Base-by-base conservation (phyloP, 2,888 invertebrate genomes). In the Heliothis peltigera region DNA sequence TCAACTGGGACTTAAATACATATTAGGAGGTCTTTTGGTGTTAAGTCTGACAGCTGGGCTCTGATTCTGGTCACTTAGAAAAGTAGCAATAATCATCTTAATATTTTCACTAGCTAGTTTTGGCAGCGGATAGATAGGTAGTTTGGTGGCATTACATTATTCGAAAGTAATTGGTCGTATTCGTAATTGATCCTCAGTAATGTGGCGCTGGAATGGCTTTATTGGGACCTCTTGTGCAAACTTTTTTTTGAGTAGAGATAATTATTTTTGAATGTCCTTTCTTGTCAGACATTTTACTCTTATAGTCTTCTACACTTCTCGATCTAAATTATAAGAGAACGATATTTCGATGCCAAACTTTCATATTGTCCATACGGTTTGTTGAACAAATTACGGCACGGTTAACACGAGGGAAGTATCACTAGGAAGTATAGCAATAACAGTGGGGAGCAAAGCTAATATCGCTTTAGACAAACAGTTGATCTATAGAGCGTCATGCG, bases 401-500 rank as follows among this genome's bases (percentile, higher is more conserved):
- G n/a, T 64, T 46, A 42, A 39, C 28, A 44, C 21, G 15, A 67
- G 35, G 35, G 43, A 15, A 18, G 32, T 52, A 39, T 56, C 25
- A 51, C 21, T 42, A 62, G 28, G 39, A 54, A 70, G 63, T 57
- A 67, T 72, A 83, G 81, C 82, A 87, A 87, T 84, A 87, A 79
- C 79, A 64, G 78, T 61, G 46, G 44, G 43, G 61, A 59, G 62
- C 77, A 76, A 85, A 90, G 87, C 86, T 89, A 90, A 92, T 91
- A 92, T 89, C 76, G 84, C 75, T 85, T 84, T 80, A 84, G 71
- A 85, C 84, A 91, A 92, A 91, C 90, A 88, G 87, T 89, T 88
- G 88, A 87, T 87, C 66, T 80, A 87, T 82, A 83, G 75, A 81
- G 79, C 74, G 77, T 63, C 57, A 61, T 60, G 77, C 76, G 79